Base-by-base conservation (phyloP, 2,113 vertebrate genomes). In the Istiophorus platypterus region DNA sequence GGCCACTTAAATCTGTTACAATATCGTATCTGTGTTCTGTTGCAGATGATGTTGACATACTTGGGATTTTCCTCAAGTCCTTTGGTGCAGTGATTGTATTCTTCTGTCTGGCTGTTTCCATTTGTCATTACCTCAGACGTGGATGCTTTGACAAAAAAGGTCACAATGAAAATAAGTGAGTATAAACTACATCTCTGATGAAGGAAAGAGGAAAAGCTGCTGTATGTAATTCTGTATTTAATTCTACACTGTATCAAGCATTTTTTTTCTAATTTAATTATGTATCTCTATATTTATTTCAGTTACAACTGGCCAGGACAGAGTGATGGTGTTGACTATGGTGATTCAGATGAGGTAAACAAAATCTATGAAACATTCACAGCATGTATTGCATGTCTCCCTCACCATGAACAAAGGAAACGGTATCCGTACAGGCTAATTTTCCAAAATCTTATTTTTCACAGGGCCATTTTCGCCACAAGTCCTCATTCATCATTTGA, bases 401-500 rank as follows among this genome's bases (percentile, higher is more conserved):
- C 26, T 64, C 7, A 65, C 9, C 73, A 1, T 45, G 4, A 54
- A 39, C 1, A 61, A 22, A 54, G 9, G 1, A 5, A 51, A 9
- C 24, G 27, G 1, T 31, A n/a, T 42, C 2, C 27, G 12, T 8
- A 61, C 0, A 6, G 9, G 0, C 10, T 42, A 0, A 68, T 27
- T 73, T 17, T 1, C 15, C 56, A 0, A 0, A 24, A 29, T 42
- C 14, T 3, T 57, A 2, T 58, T 84, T 89, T 80, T 94, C 90
- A 59, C 93, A 99, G 98, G 98, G 98, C 0, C 97, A 99, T 92
- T 99, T 99, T 92, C 96, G 98, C 84, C 98, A 99, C 95, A 99
- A 99, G 92, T 99, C 98, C 11, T 99, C 98, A 0, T 99, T 99
- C 37, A 93, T 99, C 90, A 99, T 99, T 85, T 99, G 96, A 97